phyloP scores from a whole-genome alignment of 2,797 vertebrate genomes.

The Harpagifer antarcticus region DNA sequence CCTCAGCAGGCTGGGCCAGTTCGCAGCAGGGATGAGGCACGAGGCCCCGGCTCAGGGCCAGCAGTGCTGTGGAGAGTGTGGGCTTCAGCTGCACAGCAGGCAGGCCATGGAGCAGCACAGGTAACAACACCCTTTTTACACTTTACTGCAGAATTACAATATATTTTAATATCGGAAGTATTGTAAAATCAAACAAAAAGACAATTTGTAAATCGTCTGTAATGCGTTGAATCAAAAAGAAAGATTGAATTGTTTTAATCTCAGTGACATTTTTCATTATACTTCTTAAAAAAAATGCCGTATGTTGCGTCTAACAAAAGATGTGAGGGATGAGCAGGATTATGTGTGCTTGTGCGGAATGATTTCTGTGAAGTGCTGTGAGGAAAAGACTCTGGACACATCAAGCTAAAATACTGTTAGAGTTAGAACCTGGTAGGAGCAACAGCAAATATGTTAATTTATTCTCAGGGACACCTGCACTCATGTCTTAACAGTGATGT shows the following conservation, averaged over 20 bases:
- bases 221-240: neutral
- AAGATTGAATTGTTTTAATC: neutral
- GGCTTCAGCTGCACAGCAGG: conserved; percentile 92
- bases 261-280: neutral
- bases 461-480: conserved; percentile 73
- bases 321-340: conserved; percentile 29
- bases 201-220: no score
- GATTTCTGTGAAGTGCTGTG: conserved; percentile 23
- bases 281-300: neutral
- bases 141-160: neutral
- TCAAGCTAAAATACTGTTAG: conserved; percentile 37
- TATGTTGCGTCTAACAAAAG: conserved; percentile 6
- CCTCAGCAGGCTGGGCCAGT: conserved; percentile 94
- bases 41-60: conserved; percentile 85
- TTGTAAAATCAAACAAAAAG: neutral
- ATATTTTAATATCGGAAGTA: neutral
- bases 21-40: conserved; percentile 92
- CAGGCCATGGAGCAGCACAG: conserved; percentile 97
- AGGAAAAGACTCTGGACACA: conserved; percentile 11
- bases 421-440: conserved; percentile 50
- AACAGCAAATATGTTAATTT: conserved; percentile 63
- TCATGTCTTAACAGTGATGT: conserved; percentile 47
- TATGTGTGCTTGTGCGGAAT: conserved; percentile 9
- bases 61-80: conserved; percentile 94
- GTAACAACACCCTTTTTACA: conserved; percentile 75